phyloP scores from a whole-genome alignment of 1,140 invertebrate species.

The Sycophila sp. region DNA sequence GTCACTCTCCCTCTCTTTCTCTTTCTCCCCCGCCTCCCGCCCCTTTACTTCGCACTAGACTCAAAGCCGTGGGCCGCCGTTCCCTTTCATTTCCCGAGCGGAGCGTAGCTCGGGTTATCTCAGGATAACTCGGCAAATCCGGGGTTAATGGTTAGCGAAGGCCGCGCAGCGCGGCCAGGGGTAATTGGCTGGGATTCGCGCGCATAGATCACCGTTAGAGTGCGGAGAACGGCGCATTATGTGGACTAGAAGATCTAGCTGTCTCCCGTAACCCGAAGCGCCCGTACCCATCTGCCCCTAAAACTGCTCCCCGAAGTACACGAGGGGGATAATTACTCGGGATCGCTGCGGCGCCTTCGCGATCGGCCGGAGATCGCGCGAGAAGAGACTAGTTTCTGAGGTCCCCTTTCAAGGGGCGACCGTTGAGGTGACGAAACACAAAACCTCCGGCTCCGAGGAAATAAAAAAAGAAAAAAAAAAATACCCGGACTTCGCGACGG shows the following conservation, averaged over 20 bases:
- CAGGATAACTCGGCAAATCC: slow-evolving; percentile 42
- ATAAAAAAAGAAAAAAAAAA: neutral
- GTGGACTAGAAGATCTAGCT: slow-evolving; percentile 23
- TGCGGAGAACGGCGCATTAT: slow-evolving; percentile 43
- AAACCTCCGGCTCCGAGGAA: too few relatives aligned
- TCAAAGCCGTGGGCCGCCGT: neutral
- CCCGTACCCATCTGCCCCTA: slow-evolving; percentile 36
- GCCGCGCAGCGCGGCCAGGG: slow-evolving; percentile 12
- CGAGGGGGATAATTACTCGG: slow-evolving; percentile 58
- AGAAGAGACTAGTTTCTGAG: neutral
- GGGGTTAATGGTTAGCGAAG: slow-evolving; percentile 34
- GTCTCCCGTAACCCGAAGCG: too few relatives aligned
- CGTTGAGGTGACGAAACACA: neutral
- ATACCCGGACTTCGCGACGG: neutral
- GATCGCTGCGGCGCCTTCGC: neutral
- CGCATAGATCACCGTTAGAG: slow-evolving; percentile 49
- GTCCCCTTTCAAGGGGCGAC: neutral
- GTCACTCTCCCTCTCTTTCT: neutral
- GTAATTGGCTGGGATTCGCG: slow-evolving; percentile 53
- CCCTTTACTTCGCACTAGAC: too few relatives aligned
- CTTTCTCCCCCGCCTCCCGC: too few relatives aligned
- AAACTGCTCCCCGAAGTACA: slow-evolving; percentile 52
- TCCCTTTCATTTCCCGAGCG: slow-evolving; percentile 17
- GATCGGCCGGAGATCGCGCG: neutral
- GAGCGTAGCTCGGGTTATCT: neutral